Evolutionary conservation across 1,140 invertebrate species (phyloP), one percentile per base, ranked within the genome.

Genomic region (Acromyrmex echinatior): DNA sequence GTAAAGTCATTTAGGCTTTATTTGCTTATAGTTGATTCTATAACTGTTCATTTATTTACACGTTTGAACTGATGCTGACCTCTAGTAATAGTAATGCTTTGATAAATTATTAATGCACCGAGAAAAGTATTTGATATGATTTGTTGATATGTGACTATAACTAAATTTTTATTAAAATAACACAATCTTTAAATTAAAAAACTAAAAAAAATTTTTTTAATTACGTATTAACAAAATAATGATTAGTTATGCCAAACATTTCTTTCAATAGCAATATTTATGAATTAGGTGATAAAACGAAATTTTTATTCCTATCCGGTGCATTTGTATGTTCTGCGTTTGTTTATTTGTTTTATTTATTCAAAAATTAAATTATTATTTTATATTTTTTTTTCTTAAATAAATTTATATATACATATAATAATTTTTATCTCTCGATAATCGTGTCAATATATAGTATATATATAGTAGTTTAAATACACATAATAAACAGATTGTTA

Each of bases 1-100:
- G 58, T 45, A 45, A 77, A 77, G 39, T 62, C 74, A 77, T 62
- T 77, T 77, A 77, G 62, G 21, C 21, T 62, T 77, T 9, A 62
- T 62, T 62, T 31, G 16, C 18, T 58, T 39, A 60, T 21, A 10
- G 0, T 21, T 56, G 18, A 77, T 45, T 63, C 21, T 28, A 45
- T 39, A 39, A 25, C 14, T 60, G 31, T 21, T 77, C 14, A 62
- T 77, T 77, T 62, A 63, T 77, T 77, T 25, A 28, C 39, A 35
- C 63, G 21, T 21, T 21, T 45, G 10, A 77, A 60, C 39, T 12
- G 21, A 9, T 45, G 45, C 21, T 39, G 35, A 35, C 7, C 7
- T 6, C 35, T 56, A 31, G 7, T 76, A 60, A 60, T 25, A 56
- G 18, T 25, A n/a, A 62, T 7, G 62, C 45, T 65, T 79, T 12